These are phyloP conservation scores for Anthoscopus minutus DNA, from an alignment of 2,113 vertebrate species.

Conservation along the genomic window DNA sequence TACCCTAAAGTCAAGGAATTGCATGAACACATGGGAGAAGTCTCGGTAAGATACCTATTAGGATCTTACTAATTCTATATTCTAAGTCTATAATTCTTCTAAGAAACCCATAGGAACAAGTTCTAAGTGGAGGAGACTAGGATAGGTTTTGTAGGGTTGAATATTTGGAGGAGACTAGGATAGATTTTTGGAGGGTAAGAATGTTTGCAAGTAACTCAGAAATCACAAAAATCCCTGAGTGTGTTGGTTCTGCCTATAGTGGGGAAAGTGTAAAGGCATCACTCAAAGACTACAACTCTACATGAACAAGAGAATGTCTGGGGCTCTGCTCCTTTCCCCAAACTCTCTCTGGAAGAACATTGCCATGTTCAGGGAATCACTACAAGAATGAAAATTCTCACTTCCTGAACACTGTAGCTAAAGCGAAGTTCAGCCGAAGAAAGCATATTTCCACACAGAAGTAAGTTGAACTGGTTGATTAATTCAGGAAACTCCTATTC, in stretches of 20 bases:
- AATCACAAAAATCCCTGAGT: not conserved
- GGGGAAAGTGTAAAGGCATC: not conserved
- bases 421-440: not conserved
- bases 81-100: too few relatives aligned
- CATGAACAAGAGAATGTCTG: not conserved
- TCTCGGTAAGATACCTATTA: not conserved
- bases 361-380: not conserved
- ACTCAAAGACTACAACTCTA: not conserved
- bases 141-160: not conserved
- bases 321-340: not conserved
- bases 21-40: not conserved
- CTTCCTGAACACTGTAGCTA: not conserved
- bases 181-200: not conserved
- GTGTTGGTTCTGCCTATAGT: not conserved
- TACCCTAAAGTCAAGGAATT: rapidly evolving
- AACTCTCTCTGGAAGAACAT: not conserved
- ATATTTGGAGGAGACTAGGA: not conserved
- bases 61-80: too few relatives aligned
- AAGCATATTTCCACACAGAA: not conserved
- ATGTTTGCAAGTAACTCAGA: not conserved
- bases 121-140: not conserved
- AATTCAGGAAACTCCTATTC: not conserved
- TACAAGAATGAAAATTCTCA: not conserved
- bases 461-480: not conserved
- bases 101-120: not conserved